These are phyloP conservation scores for Cyanocitta stelleri DNA, from an alignment of 2,113 vertebrate species.

Conservation along the genomic window DNA sequence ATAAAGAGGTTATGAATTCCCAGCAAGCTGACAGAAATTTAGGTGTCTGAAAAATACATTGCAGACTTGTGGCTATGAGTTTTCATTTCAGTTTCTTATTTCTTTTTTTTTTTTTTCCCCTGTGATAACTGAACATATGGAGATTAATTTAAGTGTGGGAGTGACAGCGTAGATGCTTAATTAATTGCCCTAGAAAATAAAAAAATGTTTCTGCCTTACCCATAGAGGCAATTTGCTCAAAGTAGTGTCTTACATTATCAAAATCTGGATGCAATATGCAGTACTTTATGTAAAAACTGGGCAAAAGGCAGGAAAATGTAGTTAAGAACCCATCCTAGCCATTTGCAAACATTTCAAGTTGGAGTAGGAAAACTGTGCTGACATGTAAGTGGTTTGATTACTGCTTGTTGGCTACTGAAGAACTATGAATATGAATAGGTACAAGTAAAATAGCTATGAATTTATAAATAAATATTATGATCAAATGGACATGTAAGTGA, in stretches of 20 bases:
- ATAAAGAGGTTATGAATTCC: not conserved
- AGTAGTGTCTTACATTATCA: not conserved
- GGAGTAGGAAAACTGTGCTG: not conserved
- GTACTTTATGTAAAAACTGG: not conserved
- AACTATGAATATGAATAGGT: not conserved
- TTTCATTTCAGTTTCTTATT: constrained; percentile 5
- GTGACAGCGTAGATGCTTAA: constrained; percentile 43
- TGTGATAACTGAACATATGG: constrained; percentile 52
- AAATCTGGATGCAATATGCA: not conserved
- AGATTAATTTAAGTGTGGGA: constrained; percentile 57
- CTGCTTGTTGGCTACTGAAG: not conserved
- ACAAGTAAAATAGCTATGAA: not conserved
- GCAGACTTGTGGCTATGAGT: not conserved
- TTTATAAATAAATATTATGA: not conserved
- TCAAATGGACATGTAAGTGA: not conserved
- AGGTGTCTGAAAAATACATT: not conserved
- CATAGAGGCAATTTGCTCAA: constrained; percentile 8
- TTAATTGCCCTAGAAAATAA: constrained; percentile 54
- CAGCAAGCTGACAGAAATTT: constrained; percentile 2
- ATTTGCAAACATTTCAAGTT: not conserved
- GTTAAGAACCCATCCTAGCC: not conserved
- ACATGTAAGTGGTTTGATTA: not conserved
- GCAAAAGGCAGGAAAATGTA: not conserved
- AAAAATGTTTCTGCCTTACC: constrained; percentile 45
- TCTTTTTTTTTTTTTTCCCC: not conserved